Percentiles rank a stretch among this genome's conserved stretches.
Evolutionary conservation across 1,140 invertebrate genomes (phyloP).

Genomic region (Ericerus pela): DNA sequence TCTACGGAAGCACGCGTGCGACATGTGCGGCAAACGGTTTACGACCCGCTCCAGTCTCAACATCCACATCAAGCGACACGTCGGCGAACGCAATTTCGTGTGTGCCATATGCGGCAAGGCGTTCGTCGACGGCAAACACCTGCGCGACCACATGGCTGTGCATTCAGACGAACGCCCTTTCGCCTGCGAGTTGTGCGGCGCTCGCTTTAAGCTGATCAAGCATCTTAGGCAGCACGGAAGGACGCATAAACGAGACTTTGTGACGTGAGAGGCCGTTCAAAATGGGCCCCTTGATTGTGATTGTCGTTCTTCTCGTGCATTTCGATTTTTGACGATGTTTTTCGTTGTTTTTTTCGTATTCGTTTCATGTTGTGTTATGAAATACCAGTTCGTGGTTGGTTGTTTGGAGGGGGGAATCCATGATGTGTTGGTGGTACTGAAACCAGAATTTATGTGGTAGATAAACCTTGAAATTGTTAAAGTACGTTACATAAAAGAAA

Average conservation of each 20-base stretch:
- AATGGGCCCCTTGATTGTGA: too few species aligned
- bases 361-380: too few species aligned
- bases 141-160: slow-evolving; percentile 69
- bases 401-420: too few species aligned
- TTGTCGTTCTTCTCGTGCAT: too few species aligned
- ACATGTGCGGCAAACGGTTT: slow-evolving; percentile 38
- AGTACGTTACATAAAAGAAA: too few species aligned
- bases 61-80: slow-evolving; percentile 43
- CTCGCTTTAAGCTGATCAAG: slow-evolving; percentile 32
- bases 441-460: too few species aligned
- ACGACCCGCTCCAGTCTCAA: slow-evolving; percentile 40
- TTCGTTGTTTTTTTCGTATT: too few species aligned
- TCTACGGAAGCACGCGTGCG: slow-evolving; percentile 28
- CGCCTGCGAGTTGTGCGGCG: slow-evolving; percentile 72
- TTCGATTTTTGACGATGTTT: too few species aligned
- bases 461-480: too few species aligned
- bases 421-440: too few species aligned
- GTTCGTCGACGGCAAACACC: slow-evolving; percentile 34
- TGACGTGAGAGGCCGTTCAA: too few species aligned
- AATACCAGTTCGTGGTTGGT: too few species aligned
- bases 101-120: slow-evolving; percentile 39
- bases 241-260: slow-evolving; percentile 3
- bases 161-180: slow-evolving; percentile 62
- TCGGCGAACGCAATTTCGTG: slow-evolving; percentile 24
- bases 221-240: slow-evolving; percentile 12